A percentile compares a stretch with the other conserved stretches of the same genome.
These are phyloP conservation scores for Gymnorhina tibicen DNA, from an alignment of 2,113 vertebrate species.

Conservation along the genomic window DNA sequence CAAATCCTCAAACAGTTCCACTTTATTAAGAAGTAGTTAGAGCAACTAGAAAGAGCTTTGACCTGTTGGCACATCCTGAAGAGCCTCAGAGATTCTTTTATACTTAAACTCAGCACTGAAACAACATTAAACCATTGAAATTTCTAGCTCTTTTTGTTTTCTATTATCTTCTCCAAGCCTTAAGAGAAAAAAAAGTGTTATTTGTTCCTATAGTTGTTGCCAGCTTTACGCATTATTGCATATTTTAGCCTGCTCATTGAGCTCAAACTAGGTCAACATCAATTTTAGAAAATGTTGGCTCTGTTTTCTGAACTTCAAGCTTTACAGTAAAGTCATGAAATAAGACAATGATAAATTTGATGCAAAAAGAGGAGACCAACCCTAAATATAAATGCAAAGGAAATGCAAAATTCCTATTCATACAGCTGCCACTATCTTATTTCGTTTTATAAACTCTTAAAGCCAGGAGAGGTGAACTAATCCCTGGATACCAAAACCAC, in stretches of 20 bases:
- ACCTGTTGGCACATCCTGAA: slow-evolving; percentile 53
- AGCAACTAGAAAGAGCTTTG: slow-evolving; percentile 44
- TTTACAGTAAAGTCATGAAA: not conserved
- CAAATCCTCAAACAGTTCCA: slow-evolving; percentile 59
- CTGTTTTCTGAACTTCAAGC: not conserved
- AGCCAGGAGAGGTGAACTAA: not conserved
- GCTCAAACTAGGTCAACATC: not conserved
- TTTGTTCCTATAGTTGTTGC: not conserved
- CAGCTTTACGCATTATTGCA: not conserved
- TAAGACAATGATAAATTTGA: not conserved
- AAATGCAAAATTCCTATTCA: not conserved
- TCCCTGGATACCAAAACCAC: not conserved
- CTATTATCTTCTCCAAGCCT: not conserved
- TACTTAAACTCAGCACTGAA: not conserved
- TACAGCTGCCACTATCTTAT: not conserved
- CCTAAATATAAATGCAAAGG: not conserved
- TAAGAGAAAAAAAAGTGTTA: not conserved
- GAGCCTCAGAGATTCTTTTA: slow-evolving; percentile 47
- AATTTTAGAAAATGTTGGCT: not conserved
- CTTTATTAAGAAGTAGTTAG: slow-evolving; percentile 59
- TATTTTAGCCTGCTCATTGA: not conserved
- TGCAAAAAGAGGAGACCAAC: not conserved
- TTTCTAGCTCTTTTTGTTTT: not conserved
- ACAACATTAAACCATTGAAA: slow-evolving; percentile 18
- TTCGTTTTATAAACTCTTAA: not conserved